phyloP scores from a whole-genome alignment of 2,797 vertebrate genomes.

The Mus spretus region DNA sequence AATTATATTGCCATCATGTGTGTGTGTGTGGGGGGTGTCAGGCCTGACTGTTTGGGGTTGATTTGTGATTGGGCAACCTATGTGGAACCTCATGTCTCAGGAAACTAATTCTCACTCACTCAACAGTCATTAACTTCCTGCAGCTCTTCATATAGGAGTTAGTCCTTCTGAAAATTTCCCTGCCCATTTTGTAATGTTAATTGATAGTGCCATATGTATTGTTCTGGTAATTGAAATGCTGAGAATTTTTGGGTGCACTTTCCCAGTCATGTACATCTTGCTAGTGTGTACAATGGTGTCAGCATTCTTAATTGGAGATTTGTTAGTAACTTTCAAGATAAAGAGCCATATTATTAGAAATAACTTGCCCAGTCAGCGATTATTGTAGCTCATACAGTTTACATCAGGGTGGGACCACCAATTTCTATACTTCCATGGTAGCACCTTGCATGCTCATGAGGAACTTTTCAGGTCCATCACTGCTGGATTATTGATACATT shows the following conservation, averaged over 20 bases:
- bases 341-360: background rate
- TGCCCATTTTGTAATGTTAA: background rate
- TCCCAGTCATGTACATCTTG: background rate
- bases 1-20: background rate
- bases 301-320: background rate
- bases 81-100: background rate
- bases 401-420: background rate
- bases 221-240: background rate
- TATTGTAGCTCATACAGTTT: background rate
- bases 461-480: too few relatives aligned
- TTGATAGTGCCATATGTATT: background rate
- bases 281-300: too few relatives aligned
- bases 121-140: background rate
- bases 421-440: background rate
- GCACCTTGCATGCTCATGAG: background rate
- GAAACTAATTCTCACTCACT: background rate
- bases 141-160: background rate
- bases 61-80: background rate
- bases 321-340: background rate
- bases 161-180: too few relatives aligned
- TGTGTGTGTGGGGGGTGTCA: background rate
- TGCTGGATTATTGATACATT: too few relatives aligned
- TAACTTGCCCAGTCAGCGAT: background rate
- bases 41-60: background rate
- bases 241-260: background rate